These are phyloP conservation scores for Thecophora atra DNA, from an alignment of 2,888 invertebrate species.

Conservation along the genomic window DNA sequence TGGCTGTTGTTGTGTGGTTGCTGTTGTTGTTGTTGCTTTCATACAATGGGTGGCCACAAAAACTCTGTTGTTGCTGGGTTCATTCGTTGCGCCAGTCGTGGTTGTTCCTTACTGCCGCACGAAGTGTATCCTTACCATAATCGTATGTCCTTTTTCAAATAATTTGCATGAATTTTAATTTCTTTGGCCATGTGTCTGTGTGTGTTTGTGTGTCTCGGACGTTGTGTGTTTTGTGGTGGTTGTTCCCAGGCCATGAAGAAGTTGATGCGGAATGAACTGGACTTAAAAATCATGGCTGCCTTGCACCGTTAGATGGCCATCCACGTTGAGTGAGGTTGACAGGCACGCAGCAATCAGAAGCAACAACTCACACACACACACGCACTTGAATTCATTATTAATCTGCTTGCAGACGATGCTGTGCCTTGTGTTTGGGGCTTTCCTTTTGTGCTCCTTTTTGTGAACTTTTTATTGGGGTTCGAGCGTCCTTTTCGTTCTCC, in stretches of 20 bases:
- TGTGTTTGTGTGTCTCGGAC: constrained; percentile 44
- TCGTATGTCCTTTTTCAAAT: constrained; percentile 35
- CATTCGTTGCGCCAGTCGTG: constrained; percentile 1
- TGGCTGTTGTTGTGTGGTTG: constrained; percentile 18
- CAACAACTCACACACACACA: constrained; percentile 27
- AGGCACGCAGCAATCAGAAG: constrained; percentile 39
- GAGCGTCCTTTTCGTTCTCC: constrained; percentile 29
- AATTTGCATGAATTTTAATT: constrained; percentile 60
- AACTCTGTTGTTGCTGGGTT: constrained; percentile 26
- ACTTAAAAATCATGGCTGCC: constrained; percentile 60
- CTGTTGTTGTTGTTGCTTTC: constrained; percentile 1
- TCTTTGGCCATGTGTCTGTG: constrained; percentile 37
- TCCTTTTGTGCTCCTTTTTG: constrained; percentile 11
- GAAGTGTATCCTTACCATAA: constrained; percentile 10
- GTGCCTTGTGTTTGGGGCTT: constrained; percentile 36
- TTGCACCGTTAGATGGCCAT: constrained; percentile 33
- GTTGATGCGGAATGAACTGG: constrained; percentile 57
- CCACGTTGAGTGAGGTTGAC: constrained; percentile 49
- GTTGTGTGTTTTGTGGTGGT: constrained; percentile 33
- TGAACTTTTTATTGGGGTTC: constrained; percentile 9
- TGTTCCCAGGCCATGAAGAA: constrained; percentile 47
- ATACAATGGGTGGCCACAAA: background rate
- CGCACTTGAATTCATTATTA: constrained; percentile 46
- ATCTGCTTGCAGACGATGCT: constrained; percentile 57
- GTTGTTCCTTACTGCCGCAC: constrained; percentile 10